Conservation (phyloP, 2,888 invertebrate species). For the Conchocele bisecta region DNA sequence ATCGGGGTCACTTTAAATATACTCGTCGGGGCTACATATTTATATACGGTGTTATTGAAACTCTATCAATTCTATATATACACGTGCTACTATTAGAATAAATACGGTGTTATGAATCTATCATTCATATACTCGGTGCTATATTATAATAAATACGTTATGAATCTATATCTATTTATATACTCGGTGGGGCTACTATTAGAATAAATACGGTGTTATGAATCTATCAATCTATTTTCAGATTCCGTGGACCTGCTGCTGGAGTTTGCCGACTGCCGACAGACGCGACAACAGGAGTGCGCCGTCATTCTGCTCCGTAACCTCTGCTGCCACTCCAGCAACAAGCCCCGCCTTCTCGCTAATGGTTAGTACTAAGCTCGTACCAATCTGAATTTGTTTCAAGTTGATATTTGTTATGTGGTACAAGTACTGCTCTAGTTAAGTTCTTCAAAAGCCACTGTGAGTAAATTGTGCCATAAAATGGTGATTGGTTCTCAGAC, state of each 20-base stretch:
- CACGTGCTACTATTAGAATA: no score
- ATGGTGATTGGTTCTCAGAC: no score
- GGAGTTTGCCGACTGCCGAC: slow-evolving; percentile 73
- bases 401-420: no score
- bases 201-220: no score
- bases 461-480: no score
- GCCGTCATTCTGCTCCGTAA: slow-evolving; percentile 77
- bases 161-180: neutral
- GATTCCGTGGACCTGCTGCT: slow-evolving; percentile 75
- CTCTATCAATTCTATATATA: neutral
- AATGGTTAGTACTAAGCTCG: slow-evolving; percentile 68
- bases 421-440: neutral
- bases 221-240: slow-evolving; percentile 58
- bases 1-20: no score
- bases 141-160: neutral
- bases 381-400: neutral
- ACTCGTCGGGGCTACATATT: no score
- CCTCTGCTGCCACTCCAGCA: slow-evolving; percentile 79
- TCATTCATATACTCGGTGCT: neutral
- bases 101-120: no score
- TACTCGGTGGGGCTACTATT: no score
- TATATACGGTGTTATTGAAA: neutral
- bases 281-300: slow-evolving; percentile 63
- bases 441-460: no score
- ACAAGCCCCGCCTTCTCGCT: slow-evolving; percentile 79